phyloP scores from a whole-genome alignment of 2,113 vertebrate genomes.

The Panthera leo region DNA sequence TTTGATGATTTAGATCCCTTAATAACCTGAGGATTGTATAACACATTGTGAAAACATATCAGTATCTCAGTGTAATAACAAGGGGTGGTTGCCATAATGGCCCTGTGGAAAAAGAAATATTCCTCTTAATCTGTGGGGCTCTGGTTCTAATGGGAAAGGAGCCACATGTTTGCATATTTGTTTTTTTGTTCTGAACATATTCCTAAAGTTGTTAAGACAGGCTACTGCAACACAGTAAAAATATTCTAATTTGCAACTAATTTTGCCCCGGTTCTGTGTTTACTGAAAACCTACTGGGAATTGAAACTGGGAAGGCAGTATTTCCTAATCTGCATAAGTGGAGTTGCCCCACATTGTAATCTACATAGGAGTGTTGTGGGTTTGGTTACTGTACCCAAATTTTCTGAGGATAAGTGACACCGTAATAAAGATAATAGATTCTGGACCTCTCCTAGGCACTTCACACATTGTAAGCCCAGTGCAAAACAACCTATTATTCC shows the following conservation, averaged over 20 bases:
- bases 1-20: neutral
- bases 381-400: neutral
- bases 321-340: neutral
- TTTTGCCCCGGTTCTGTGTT: neutral
- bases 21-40: neutral
- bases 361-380: neutral
- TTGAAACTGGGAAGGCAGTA: neutral
- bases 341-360: neutral
- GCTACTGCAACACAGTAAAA: neutral
- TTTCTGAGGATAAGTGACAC: neutral
- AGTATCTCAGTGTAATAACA: neutral
- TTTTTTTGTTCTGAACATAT: neutral
- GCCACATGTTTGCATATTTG: neutral
- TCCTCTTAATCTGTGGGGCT: neutral
- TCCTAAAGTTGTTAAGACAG: neutral
- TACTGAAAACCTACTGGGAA: neutral
- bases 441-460: neutral
- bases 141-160: neutral
- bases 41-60: constrained; percentile 16
- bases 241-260: constrained; percentile 9
- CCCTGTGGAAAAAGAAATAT: neutral
- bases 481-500: neutral
- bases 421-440: neutral
- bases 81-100: neutral
- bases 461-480: neutral